These are phyloP conservation scores for Drosophila rhopaloa DNA, from an alignment of 1,140 invertebrate species.

Conservation along the genomic window DNA sequence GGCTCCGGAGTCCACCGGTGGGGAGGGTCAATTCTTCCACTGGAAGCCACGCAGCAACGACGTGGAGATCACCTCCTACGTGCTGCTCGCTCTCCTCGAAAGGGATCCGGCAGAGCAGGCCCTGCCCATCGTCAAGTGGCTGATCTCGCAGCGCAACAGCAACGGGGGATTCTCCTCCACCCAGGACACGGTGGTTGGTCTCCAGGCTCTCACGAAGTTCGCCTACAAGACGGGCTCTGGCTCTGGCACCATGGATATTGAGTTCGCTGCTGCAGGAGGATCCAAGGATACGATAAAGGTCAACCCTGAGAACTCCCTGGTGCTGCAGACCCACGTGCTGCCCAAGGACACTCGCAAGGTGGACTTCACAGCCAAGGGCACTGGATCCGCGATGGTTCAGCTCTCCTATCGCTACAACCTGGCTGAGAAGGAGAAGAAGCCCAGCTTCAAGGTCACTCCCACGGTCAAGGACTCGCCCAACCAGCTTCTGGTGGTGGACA, in stretches of 20 bases:
- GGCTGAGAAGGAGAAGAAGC: slow-evolving; percentile 91
- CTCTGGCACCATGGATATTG: slow-evolving; percentile 65
- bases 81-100: slow-evolving; percentile 88
- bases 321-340: slow-evolving; percentile 84
- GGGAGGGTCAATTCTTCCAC: not conserved
- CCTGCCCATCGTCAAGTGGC: slow-evolving; percentile 88
- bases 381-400: slow-evolving; percentile 91
- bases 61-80: slow-evolving; percentile 92
- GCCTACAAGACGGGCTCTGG: slow-evolving; percentile 83
- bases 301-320: slow-evolving; percentile 84
- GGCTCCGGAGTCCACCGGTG: slow-evolving; percentile 63
- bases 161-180: slow-evolving; percentile 92
- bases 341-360: slow-evolving; percentile 78
- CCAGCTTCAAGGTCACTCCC: slow-evolving; percentile 91
- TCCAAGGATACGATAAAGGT: slow-evolving; percentile 79
- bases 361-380: slow-evolving; percentile 88
- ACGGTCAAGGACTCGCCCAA: slow-evolving; percentile 90
- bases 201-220: slow-evolving; percentile 88
- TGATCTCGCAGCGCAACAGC: slow-evolving; percentile 90
- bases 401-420: slow-evolving; percentile 92
- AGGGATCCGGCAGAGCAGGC: slow-evolving; percentile 86
- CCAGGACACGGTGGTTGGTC: slow-evolving; percentile 89
- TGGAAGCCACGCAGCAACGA: slow-evolving; percentile 87
- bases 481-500: slow-evolving; percentile 90
- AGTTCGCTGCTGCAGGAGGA: slow-evolving; percentile 41